Conservation (phyloP, 2,888 invertebrate genomes). For the Pristionchus mayeri region DNA sequence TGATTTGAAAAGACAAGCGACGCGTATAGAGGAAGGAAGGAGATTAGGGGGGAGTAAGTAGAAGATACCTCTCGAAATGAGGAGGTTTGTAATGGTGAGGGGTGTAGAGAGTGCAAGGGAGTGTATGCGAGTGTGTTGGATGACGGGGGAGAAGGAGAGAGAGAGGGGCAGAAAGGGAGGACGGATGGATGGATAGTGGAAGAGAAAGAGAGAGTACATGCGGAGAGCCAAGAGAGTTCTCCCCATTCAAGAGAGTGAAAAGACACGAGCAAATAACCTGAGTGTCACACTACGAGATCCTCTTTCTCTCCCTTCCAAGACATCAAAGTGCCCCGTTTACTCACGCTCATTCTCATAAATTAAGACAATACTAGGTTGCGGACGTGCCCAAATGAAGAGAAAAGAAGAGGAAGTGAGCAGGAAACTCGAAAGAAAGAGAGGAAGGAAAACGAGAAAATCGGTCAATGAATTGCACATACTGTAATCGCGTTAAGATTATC, state of each 20-base stretch:
- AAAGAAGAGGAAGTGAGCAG: not conserved
- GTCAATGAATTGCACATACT: slow-evolving; percentile 9
- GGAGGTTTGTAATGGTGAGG: slow-evolving; percentile 44
- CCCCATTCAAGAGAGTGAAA: slow-evolving; percentile 40
- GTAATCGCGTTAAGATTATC: not conserved
- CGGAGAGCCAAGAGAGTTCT: slow-evolving; percentile 26
- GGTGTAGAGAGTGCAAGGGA: not conserved
- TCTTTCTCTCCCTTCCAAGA: slow-evolving; percentile 24
- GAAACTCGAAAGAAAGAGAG: not conserved
- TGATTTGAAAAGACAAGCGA: slow-evolving; percentile 2
- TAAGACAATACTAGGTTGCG: not conserved
- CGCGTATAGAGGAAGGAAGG: slow-evolving; percentile 18
- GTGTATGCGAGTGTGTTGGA: slow-evolving; percentile 28
- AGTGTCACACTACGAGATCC: slow-evolving; percentile 34
- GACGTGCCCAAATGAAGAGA: not conserved
- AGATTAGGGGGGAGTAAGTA: not conserved
- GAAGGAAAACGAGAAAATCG: not conserved
- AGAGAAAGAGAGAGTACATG: slow-evolving; percentile 45
- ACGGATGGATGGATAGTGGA: slow-evolving; percentile 23
- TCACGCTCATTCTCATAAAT: not conserved
- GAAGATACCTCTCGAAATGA: slow-evolving; percentile 24
- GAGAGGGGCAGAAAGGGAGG: slow-evolving; percentile 26
- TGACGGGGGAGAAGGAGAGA: slow-evolving; percentile 8
- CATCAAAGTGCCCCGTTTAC: not conserved
- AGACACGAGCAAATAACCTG: slow-evolving; percentile 43